Base-by-base conservation (phyloP, 2,888 invertebrate species). In the Rhaphigaster nebulosa region DNA sequence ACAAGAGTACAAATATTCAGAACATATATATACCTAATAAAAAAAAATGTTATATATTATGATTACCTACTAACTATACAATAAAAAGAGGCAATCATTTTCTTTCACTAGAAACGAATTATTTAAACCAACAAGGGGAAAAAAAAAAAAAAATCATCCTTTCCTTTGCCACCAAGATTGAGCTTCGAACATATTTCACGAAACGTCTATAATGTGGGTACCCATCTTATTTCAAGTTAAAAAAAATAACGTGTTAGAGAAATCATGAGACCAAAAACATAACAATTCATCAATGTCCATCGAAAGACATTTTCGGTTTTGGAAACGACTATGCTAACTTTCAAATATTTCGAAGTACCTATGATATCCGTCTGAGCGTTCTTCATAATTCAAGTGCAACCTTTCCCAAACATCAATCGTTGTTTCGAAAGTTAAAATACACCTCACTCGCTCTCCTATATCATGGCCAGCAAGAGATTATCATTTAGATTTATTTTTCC, bases 381-480 rank as follows among this genome's bases (percentile, higher is more conserved):
- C 70, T 76, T 76, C 70, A 76, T 76, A 76, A 76, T 76, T 76
- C 70, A 34, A 38, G 70, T 20, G 70, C 70, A 76, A 76, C 70
- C 70, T 76, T 76, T 76, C 70, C 38, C 70, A 8, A 38, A 76
- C 70, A 76, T 76, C 70, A 76, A 76, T 76, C 70, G 38, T 38
- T 76, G 70, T 76, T 76, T 76, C 70, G 70, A 76, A 76, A 76
- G 70, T 34, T 38, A 34, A 76, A 76, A 76, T 38, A 76, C 70
- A 38, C 3, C 70, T 38, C n/a, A 5, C 70, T 76, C 20, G 70
- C 38, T 76, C 70, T 23, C 1, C 38, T 8, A 23, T 20, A 8
- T 76, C 38, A 20, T 23, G 34, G 20, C 34, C 34, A 38, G 38
- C 8, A 38, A 38, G 38, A 38, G 34, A 38, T 76, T 29, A 20